Conservation (phyloP, 1,140 invertebrate species). For the Ceratina australensis region DNA sequence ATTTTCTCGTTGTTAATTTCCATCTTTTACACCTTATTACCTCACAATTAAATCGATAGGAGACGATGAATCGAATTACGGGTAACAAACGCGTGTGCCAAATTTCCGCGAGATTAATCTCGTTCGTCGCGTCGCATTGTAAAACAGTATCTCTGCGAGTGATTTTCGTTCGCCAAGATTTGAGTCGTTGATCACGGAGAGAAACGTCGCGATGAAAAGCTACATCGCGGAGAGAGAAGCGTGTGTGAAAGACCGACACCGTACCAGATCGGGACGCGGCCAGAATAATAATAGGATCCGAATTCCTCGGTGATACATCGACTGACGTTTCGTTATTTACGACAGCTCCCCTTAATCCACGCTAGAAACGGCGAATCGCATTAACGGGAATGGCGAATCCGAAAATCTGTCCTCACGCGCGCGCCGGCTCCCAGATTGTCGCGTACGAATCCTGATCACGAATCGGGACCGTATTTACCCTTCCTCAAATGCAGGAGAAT, state of each 20-base stretch:
- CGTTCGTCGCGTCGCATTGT: background rate
- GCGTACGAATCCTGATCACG: slow-evolving; percentile 50
- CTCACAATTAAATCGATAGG: too few relatives aligned
- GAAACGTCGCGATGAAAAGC: slow-evolving; percentile 42
- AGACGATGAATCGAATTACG: background rate
- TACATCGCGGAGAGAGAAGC: slow-evolving; percentile 1
- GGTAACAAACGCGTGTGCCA: background rate
- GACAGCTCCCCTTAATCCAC: slow-evolving; percentile 65
- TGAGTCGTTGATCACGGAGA: slow-evolving; percentile 23
- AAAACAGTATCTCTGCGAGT: background rate
- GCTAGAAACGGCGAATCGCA: slow-evolving; percentile 62
- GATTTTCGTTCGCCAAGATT: slow-evolving; percentile 6
- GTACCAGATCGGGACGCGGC: slow-evolving; percentile 55
- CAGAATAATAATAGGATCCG: slow-evolving; percentile 69
- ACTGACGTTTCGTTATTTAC: slow-evolving; percentile 71
- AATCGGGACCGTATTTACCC: slow-evolving; percentile 46
- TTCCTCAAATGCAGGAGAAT: slow-evolving; percentile 41
- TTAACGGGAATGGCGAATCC: slow-evolving; percentile 50
- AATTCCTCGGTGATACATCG: slow-evolving; percentile 68
- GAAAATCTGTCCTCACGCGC: slow-evolving; percentile 42
- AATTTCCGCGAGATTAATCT: background rate
- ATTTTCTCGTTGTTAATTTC: too few relatives aligned
- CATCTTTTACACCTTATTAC: too few relatives aligned
- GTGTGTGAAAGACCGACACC: slow-evolving; percentile 34
- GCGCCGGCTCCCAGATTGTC: slow-evolving; percentile 17